Percentiles rank a stretch among this genome's conserved stretches.
These are phyloP conservation scores for Drymodes brunneopygia DNA, from an alignment of 2,113 vertebrate species.

Conservation along the genomic window DNA sequence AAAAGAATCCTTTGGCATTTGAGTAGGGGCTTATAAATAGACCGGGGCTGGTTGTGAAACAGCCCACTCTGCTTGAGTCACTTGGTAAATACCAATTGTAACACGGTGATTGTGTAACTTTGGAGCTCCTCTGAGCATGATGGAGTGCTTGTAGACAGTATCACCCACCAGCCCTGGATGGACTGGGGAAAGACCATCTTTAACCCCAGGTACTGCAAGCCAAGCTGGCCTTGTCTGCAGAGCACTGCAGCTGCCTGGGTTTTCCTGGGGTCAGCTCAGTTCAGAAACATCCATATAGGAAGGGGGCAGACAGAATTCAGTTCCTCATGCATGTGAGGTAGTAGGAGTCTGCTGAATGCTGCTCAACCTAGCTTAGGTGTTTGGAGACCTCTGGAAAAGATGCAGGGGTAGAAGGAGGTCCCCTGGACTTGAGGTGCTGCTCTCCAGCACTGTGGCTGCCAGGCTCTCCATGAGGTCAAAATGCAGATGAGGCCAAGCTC, in stretches of 20 bases:
- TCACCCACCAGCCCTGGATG: neutral
- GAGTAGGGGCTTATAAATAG: slow-evolving; percentile 21
- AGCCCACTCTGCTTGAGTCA: neutral
- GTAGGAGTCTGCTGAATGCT: neutral
- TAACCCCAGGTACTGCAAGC: neutral
- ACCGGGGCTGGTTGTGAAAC: neutral
- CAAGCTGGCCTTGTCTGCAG: neutral
- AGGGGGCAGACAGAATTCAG: neutral
- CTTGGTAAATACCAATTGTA: neutral
- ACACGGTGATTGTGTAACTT: neutral
- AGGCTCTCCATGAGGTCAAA: neutral
- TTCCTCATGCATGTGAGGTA: neutral
- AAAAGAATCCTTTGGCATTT: neutral
- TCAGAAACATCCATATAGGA: neutral
- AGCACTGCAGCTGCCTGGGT: neutral
- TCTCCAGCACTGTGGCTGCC: neutral
- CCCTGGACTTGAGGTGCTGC: neutral
- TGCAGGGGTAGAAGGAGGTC: neutral
- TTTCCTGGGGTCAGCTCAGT: neutral
- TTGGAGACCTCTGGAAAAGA: neutral
- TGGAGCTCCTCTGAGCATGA: neutral
- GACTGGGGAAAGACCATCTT: neutral
- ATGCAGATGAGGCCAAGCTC: neutral
- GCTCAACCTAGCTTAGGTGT: neutral
- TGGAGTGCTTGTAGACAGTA: neutral